phyloP scores from a whole-genome alignment of 2,888 invertebrate genomes.

The Carpatolechia fugitivella region DNA sequence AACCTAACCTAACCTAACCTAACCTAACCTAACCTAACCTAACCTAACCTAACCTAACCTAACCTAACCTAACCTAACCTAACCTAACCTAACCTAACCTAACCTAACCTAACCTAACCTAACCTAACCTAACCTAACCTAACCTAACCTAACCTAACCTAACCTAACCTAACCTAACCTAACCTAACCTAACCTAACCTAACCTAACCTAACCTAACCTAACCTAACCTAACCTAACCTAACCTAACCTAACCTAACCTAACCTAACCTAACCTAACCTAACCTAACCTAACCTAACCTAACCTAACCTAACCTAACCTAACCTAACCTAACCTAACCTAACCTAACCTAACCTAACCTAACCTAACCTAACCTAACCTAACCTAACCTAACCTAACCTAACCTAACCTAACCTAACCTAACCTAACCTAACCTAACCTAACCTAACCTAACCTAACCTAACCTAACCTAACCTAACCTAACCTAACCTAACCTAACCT shows the following conservation, averaged over 20 bases:
- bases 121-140: too few species aligned
- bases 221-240: slow-evolving; percentile 18
- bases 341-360: slow-evolving; percentile 18
- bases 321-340: slow-evolving; percentile 18
- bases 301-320: slow-evolving; percentile 15
- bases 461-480: slow-evolving; percentile 12
- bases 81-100: too few species aligned
- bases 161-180: too few species aligned
- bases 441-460: slow-evolving; percentile 12
- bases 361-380: slow-evolving; percentile 9
- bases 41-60: too few species aligned
- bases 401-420: slow-evolving; percentile 14
- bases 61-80: too few species aligned
- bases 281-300: slow-evolving; percentile 16
- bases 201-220: slow-evolving; percentile 19
- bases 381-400: slow-evolving; percentile 15
- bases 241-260: slow-evolving; percentile 18
- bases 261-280: slow-evolving; percentile 15
- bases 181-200: too few species aligned
- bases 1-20: too few species aligned
- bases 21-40: too few species aligned
- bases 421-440: slow-evolving; percentile 6
- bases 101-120: too few species aligned
- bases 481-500: slow-evolving; percentile 10
- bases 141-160: too few species aligned